Evolutionary conservation across 2,797 vertebrate species (phyloP), one percentile per base, ranked within the genome.

Genomic region (Gadopsis bispinosus): DNA sequence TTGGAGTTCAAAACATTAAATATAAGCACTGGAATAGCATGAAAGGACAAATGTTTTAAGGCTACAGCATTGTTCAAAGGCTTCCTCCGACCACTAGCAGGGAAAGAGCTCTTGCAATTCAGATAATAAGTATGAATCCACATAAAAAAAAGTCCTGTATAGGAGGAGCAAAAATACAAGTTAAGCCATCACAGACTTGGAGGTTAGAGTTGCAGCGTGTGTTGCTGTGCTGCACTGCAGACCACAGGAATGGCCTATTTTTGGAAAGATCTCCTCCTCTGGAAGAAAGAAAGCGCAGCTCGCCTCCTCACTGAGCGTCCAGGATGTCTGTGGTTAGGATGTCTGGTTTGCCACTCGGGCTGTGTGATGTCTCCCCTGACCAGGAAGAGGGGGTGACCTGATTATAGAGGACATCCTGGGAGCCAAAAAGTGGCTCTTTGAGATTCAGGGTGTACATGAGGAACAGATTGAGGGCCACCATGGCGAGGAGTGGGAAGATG

Each of bases 221-320:
- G 88, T 85, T 90, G 89, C 91, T 91, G 85, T 84, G 88, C 92
- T 89, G 81, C 88, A 79, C 86, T 87, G 84, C 79, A 88, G 85
- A 93, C 93, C 94, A 94, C 94, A 95, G 95, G 93, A 95, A 95
- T 94, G 92, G 85, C 54, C 90, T 94, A 94, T 93, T 92, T 95
- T 89, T 90, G 90, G 91, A 92, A 90, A 81, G 87, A 83, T 90
- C 86, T 92, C 88, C 90, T 90, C 91, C 86, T 90, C 80, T 82
- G 76, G 56, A 81, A 91, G 89, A 91, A 92, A 92, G 86, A 91
- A 92, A 89, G 85, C 67, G 55, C 81, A 77, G 86, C 80, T 90
- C 56, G 89, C 85, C 87, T 92, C 79, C 74, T 93, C 89, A 93
- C 89, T 92, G 85, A 84, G 85, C 58, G 59, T 92, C 87, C 92